A percentile compares a stretch with the other conserved stretches of the same genome.
Evolutionary conservation across 2,888 invertebrate genomes (phyloP).

Genomic region (Philhelius pedissequus): DNA sequence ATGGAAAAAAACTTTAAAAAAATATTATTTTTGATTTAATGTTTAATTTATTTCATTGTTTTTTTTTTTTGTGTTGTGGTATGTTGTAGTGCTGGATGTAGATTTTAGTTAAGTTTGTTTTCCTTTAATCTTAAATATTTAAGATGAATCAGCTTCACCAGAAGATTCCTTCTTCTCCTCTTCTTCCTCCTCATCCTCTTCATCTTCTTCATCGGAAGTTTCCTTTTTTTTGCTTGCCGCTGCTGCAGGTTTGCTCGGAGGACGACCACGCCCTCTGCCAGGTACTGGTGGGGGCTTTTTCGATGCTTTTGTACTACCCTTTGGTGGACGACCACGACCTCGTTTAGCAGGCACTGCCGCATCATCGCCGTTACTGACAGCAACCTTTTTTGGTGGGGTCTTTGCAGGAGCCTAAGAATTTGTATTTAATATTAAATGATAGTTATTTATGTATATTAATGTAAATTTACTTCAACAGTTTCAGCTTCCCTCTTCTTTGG

Average conservation of each 20-base stretch:
- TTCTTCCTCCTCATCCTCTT: slow-evolving; percentile 32
- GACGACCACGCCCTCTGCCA: slow-evolving; percentile 57
- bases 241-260: slow-evolving; percentile 20
- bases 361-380: slow-evolving; percentile 50
- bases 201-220: slow-evolving; percentile 24
- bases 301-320: background rate
- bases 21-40: background rate
- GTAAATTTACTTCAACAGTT: slow-evolving; percentile 15
- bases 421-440: background rate
- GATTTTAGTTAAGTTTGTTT: background rate
- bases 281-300: slow-evolving; percentile 29
- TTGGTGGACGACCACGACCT: slow-evolving; percentile 57
- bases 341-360: slow-evolving; percentile 41
- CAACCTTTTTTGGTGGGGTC: slow-evolving; percentile 16
- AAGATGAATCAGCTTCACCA: slow-evolving; percentile 34
- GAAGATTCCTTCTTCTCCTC: slow-evolving; percentile 49
- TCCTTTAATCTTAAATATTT: background rate
- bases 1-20: slow-evolving; percentile 8
- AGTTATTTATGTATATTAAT: background rate
- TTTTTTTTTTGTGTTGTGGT: slow-evolving; percentile 32
- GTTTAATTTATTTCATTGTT: slow-evolving; percentile 1
- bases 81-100: slow-evolving; percentile 36
- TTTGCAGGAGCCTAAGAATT: background rate
- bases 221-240: slow-evolving; percentile 26
- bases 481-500: slow-evolving; percentile 57